Evolutionary conservation across 2,113 vertebrate genomes (phyloP).

Genomic region (Colius striatus): DNA sequence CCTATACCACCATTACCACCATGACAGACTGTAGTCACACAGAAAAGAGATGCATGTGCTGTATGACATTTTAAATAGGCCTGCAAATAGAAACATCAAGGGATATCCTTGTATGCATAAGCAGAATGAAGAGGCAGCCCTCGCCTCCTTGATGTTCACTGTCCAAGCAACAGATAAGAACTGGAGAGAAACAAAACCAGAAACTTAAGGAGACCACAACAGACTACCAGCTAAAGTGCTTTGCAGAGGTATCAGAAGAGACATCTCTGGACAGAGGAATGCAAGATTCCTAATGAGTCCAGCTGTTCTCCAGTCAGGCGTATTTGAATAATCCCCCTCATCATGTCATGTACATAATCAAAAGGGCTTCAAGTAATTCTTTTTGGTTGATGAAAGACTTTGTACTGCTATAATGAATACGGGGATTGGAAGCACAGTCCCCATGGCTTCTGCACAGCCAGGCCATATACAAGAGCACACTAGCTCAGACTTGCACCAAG

Average conservation of each 20-base stretch:
- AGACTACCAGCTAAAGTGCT: background rate
- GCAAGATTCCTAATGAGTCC: background rate
- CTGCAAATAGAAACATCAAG: background rate
- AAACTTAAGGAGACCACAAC: background rate
- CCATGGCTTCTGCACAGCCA: fast-evolving
- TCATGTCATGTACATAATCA: background rate
- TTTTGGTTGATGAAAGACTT: background rate
- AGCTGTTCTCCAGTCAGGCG: background rate
- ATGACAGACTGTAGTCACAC: background rate
- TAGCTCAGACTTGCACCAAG: background rate
- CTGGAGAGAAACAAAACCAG: background rate
- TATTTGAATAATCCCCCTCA: background rate
- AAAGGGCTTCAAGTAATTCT: background rate
- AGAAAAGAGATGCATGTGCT: background rate
- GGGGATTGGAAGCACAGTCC: background rate
- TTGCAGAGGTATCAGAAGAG: background rate
- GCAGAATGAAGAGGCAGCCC: background rate
- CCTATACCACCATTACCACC: background rate
- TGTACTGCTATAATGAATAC: background rate
- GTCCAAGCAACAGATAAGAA: background rate
- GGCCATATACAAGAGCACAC: fast-evolving
- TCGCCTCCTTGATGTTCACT: background rate
- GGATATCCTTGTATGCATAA: background rate
- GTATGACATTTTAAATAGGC: background rate
- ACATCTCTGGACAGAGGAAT: background rate